These are phyloP conservation scores for Eleutherodactylus coqui DNA, from an alignment of 2,797 vertebrate species.

Conservation along the genomic window DNA sequence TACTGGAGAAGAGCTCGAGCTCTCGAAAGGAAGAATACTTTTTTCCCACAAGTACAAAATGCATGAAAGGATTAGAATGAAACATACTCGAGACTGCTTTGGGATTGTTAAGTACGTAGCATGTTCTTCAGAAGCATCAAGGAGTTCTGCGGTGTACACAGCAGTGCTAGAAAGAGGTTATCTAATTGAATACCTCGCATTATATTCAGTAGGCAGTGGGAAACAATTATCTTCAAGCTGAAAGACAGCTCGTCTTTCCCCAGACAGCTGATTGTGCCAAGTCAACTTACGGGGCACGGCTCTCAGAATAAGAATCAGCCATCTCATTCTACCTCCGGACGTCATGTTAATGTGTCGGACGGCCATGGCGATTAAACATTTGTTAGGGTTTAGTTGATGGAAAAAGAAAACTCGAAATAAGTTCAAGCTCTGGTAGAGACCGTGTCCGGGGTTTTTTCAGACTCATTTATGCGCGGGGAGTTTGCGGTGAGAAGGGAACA, in stretches of 20 bases:
- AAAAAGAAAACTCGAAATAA: conserved; percentile 24
- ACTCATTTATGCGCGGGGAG: background rate
- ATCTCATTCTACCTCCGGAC: background rate
- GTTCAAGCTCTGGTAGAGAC: background rate
- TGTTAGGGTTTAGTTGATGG: conserved; percentile 18
- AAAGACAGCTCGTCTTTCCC: background rate
- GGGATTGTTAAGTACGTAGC: background rate
- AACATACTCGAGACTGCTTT: background rate
- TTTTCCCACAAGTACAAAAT: background rate
- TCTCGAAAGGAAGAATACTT: background rate
- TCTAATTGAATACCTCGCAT: conserved; percentile 26
- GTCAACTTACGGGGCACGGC: conserved; percentile 11
- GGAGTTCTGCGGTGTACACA: background rate
- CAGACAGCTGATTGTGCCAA: conserved; percentile 12
- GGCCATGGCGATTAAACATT: conserved; percentile 4
- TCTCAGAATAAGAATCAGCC: conserved; percentile 20
- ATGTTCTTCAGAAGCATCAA: background rate
- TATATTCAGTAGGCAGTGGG: conserved; percentile 16
- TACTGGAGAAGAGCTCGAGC: background rate
- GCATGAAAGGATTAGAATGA: background rate
- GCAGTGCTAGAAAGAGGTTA: background rate
- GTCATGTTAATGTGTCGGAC: background rate
- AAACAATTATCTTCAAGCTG: conserved; percentile 32
- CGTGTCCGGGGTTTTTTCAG: background rate
- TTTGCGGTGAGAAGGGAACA: background rate